Conservation (phyloP, 2,113 vertebrate species). For the Trochalopteron elliotii region DNA sequence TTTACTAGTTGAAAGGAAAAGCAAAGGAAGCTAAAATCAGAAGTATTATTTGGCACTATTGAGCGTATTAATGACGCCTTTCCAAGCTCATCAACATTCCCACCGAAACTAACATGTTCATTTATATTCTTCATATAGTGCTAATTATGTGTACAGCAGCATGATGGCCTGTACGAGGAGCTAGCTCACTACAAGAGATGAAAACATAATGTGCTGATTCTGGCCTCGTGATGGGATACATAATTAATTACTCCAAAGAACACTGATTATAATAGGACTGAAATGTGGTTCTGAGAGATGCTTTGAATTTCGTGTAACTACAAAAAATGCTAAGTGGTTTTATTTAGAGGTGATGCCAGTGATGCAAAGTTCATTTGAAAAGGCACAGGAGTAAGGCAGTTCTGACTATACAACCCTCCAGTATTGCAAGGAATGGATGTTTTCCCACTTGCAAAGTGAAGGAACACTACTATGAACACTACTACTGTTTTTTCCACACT, state of each 20-base stretch:
- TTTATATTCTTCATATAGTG: constrained; percentile 47
- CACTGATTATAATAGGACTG: not conserved
- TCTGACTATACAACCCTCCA: not conserved
- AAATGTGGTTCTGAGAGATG: not conserved
- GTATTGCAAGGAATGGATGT: not conserved
- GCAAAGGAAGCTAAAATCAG: constrained; percentile 35
- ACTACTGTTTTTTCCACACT: not conserved
- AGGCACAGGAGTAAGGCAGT: not conserved
- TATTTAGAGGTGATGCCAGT: not conserved
- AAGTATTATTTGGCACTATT: constrained; percentile 31
- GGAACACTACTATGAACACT: not conserved
- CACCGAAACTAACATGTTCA: constrained; percentile 43
- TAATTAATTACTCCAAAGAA: constrained; percentile 15
- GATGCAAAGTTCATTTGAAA: not conserved
- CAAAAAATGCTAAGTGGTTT: not conserved
- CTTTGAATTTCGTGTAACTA: not conserved
- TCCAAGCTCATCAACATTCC: constrained; percentile 54
- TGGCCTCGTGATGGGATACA: not conserved
- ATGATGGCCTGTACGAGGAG: not conserved
- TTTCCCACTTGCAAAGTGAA: not conserved
- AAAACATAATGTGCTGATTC: constrained; percentile 6
- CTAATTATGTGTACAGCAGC: constrained; percentile 27
- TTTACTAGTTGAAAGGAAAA: constrained; percentile 35
- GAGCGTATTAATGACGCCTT: constrained; percentile 41
- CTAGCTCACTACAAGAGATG: not conserved